Conservation (phyloP, 2,888 invertebrate genomes). For the Lampropteryx suffumata region DNA sequence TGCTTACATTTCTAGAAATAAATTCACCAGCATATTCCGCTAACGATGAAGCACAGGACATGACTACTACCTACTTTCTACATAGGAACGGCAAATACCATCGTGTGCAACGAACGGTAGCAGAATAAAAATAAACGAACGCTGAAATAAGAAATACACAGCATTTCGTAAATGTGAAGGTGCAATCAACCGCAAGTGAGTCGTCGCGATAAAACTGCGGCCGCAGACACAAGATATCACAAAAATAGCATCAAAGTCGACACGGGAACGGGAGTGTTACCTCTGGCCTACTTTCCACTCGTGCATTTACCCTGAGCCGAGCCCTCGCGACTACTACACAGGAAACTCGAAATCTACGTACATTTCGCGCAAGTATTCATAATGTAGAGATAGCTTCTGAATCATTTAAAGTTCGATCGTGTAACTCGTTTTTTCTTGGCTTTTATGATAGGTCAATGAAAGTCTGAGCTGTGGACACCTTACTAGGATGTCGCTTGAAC, state of each 20-base stretch:
- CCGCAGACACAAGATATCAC: conserved; percentile 67
- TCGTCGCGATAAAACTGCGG: conserved; percentile 59
- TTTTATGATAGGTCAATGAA: too few species aligned
- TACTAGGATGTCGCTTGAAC: too few species aligned
- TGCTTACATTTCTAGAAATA: conserved; percentile 38
- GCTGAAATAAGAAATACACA: conserved; percentile 23
- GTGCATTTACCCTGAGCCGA: conserved; percentile 50
- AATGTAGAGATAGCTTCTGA: too few species aligned
- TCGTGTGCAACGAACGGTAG: conserved; percentile 12
- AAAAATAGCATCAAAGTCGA: conserved; percentile 72
- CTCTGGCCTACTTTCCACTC: conserved; percentile 66
- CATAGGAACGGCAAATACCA: conserved; percentile 10
- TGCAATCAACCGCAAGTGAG: conserved; percentile 56
- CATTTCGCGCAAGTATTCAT: background rate
- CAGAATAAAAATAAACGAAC: conserved; percentile 21
- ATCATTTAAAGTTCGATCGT: too few species aligned
- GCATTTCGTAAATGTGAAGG: conserved; percentile 32
- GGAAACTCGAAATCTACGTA: conserved; percentile 41
- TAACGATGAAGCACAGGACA: conserved; percentile 55
- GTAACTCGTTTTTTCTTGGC: too few species aligned
- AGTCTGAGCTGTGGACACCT: too few species aligned
- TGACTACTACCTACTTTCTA: conserved; percentile 31
- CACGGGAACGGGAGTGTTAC: conserved; percentile 57
- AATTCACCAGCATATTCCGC: conserved; percentile 41
- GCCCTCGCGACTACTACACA: conserved; percentile 43